Evolutionary conservation across 1,140 invertebrate species (phyloP), one percentile per base, ranked within the genome.

Genomic region (Drosophila novamexicana): DNA sequence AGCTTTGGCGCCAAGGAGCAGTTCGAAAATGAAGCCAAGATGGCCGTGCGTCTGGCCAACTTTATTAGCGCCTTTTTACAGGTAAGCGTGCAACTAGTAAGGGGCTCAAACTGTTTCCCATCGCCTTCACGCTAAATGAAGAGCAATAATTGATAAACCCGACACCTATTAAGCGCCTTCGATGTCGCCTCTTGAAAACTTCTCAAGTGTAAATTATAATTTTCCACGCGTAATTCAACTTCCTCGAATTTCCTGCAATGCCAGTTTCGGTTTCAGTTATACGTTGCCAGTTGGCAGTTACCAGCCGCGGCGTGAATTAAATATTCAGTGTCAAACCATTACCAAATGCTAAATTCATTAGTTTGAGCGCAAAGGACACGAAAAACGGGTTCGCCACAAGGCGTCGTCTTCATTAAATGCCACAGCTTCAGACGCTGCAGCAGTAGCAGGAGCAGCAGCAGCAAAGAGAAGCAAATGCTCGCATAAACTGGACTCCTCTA

Each of bases 11-110:
- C 96, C 1, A 95, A 97, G 75, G 95, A 96, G 66, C 98, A 98
- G 92, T 98, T 98, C 91, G 96, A 97, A 88, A 98, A 98, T 90
- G 97, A 99, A 94, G 98, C 98, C 6, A 96, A 98, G 93, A 98
- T 98, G 95, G 98, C 98, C 1, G 94, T 98, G 7, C 94, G 98
- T 59, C 93, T 99, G 57, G 97, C 98, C 0, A 99, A 99, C 92
- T 99, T 99, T 91, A 96, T 99, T 54, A 98, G 97, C 90, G 96
- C 96, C 14, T 99, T 98, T 92, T 93, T 98, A 68, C 98, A 99
- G 94, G 95, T 97, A 91, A 80, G 71, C 53, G 57, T 12, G n/a
- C n/a, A 44, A 45, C 61, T 68, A 22, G 49, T 37, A 29, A 37
- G 45, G 29, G 5, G 22, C 39, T 64, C 44, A 16, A 9, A 52